A percentile compares a stretch with the other conserved stretches of the same genome.
Evolutionary conservation across 2,888 invertebrate genomes (phyloP).

Genomic region (Cinara cedri): DNA sequence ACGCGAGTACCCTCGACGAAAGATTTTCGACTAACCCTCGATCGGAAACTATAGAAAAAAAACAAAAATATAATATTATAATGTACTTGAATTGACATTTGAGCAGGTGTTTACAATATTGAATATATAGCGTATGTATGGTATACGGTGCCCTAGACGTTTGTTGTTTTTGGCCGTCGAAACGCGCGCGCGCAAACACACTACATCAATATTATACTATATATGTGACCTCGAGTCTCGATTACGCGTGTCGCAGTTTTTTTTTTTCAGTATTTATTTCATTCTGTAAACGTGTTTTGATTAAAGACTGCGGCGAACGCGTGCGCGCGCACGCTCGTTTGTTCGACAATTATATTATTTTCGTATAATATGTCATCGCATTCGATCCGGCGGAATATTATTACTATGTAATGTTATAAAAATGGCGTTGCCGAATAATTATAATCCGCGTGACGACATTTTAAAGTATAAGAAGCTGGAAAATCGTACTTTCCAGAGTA

Average conservation of each 20-base stretch:
- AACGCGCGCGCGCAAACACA: constrained; percentile 1
- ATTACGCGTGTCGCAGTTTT: constrained; percentile 2
- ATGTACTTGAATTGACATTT: constrained; percentile 28
- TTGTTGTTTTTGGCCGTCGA: constrained; percentile 32
- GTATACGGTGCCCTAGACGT: background rate
- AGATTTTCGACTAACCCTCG: background rate
- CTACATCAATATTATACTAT: background rate
- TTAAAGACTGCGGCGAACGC: background rate
- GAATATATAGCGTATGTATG: too few species aligned
- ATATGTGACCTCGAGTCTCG: constrained; percentile 19
- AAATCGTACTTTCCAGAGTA: too few species aligned
- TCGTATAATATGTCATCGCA: too few species aligned
- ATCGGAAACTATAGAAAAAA: background rate
- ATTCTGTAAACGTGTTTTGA: constrained; percentile 17
- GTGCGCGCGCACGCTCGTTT: too few species aligned
- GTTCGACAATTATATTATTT: background rate
- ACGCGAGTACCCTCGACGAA: too few species aligned
- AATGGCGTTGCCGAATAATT: background rate
- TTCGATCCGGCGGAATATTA: background rate
- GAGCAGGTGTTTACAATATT: constrained; percentile 38
- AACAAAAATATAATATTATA: background rate
- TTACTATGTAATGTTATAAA: too few species aligned
- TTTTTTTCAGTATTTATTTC: constrained; percentile 18
- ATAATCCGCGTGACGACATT: background rate
- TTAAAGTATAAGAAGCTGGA: background rate